Base-by-base conservation (phyloP, 2,888 invertebrate species). In the Serrognathus titanus region DNA sequence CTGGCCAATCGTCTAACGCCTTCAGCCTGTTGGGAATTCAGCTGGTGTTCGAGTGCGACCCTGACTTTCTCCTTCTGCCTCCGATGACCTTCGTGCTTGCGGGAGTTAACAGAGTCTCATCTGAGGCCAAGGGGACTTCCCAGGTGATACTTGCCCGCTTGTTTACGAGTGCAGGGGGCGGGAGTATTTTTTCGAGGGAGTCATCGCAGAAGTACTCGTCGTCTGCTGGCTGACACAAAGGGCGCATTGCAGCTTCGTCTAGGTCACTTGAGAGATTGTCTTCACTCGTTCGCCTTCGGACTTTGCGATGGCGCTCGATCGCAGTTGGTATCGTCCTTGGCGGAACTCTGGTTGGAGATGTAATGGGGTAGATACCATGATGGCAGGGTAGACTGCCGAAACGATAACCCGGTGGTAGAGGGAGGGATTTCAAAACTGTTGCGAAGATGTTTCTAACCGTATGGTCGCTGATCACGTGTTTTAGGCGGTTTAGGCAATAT, bases 81-180 rank as follows among this genome's bases (percentile, higher is more conserved):
- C 74, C 75, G 46, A 75, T 71, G 35, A 75, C 74, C 69, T 76
- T 74, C 24, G 75, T 74, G 63, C 74, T 75, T 56, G 75, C 88
- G 45, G 88, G 88, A 46, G 86, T 86, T 60, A 87, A 82, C 43
- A 87, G 80, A 56, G 86, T 84, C 73, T 87, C 86, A 73, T 85
- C 86, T 73, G 88, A 87, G 55, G 83, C 83, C 68, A 92, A 82
- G 61, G 91, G 87, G 62, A 92, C 91, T 81, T 92, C 91, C 92
- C 92, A 92, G 61, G 92, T 91, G 66, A 92, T 90, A 73, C 91
- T 90, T 72, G 88, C 87, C 69, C 90, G 83, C 79, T 90, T 90
- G 72, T 85, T 85, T 66, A 83, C 58, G 36, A 73, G 66, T 11
- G 82, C 81, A 11, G 83, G 87, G 45, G 87, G 87, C 40, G 87